These are phyloP conservation scores for Astropecten irregularis DNA, from an alignment of 53 echinoderm and acorn worm species.

Conservation along the genomic window DNA sequence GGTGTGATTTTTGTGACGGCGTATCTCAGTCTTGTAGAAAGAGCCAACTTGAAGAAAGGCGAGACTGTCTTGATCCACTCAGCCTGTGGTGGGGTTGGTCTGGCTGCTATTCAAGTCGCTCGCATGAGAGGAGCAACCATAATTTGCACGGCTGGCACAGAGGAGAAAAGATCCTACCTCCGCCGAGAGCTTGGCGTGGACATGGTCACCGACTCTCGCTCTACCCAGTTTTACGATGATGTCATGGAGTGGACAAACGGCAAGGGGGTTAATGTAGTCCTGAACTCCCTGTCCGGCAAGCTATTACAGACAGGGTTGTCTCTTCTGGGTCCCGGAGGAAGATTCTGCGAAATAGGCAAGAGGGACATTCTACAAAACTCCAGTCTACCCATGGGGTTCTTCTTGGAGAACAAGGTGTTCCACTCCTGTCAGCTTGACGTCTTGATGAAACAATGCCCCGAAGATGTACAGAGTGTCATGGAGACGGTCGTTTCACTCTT, in stretches of 20 bases:
- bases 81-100: constrained; percentile 71
- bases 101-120: constrained; percentile 87
- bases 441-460: constrained; percentile 46
- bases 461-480: constrained; percentile 41
- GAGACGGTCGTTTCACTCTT: constrained; percentile 63
- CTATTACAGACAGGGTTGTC: constrained; percentile 69
- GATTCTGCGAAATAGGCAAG: constrained; percentile 77
- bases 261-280: constrained; percentile 76
- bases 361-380: constrained; percentile 59
- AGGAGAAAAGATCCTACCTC: constrained; percentile 40
- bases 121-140: constrained; percentile 69
- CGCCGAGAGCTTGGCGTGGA: constrained; percentile 54
- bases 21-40: constrained; percentile 78
- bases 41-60: constrained; percentile 69
- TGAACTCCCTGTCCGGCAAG: constrained; percentile 79
- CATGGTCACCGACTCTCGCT: constrained; percentile 52
- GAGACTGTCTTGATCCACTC: constrained; percentile 84
- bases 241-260: constrained; percentile 67
- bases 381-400: constrained; percentile 62
- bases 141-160: constrained; percentile 66
- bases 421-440: constrained; percentile 76
- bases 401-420: constrained; percentile 76
- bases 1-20: constrained; percentile 76
- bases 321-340: constrained; percentile 75
- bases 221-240: constrained; percentile 65